Conservation (phyloP, 1,140 invertebrate genomes). For the Drosophila tropicalis region DNA sequence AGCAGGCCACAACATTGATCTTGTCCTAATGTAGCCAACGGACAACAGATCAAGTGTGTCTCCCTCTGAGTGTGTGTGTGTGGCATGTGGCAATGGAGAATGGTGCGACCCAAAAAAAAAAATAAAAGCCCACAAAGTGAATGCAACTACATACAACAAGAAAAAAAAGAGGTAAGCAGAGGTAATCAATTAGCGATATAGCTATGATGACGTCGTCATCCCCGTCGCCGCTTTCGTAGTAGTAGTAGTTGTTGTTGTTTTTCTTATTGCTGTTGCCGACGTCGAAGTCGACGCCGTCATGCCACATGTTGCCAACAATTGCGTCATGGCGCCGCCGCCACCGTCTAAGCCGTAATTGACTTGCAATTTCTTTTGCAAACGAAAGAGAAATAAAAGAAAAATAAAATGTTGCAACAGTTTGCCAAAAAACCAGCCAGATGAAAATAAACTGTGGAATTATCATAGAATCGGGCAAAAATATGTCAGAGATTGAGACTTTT, state of each 20-base stretch:
- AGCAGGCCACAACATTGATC: slow-evolving; percentile 66
- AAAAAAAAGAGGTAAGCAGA: slow-evolving; percentile 42
- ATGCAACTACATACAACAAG: slow-evolving; percentile 58
- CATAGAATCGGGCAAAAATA: neutral
- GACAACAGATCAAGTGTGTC: slow-evolving; percentile 13
- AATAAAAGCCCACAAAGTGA: slow-evolving; percentile 56
- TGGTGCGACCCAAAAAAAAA: slow-evolving; percentile 67
- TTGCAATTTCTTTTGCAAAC: slow-evolving; percentile 75
- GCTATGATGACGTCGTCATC: slow-evolving; percentile 50
- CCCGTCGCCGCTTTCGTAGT: slow-evolving; percentile 2
- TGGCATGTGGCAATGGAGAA: slow-evolving; percentile 63
- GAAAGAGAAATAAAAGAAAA: slow-evolving; percentile 8
- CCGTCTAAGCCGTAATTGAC: slow-evolving; percentile 74
- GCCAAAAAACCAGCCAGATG: slow-evolving; percentile 37
- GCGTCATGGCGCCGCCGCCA: slow-evolving; percentile 76
- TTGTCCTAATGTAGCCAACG: slow-evolving; percentile 61
- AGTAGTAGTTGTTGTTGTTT: slow-evolving; percentile 11
- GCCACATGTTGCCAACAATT: slow-evolving; percentile 69
- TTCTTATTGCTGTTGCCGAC: slow-evolving; percentile 17
- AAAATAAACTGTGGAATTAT: slow-evolving; percentile 35
- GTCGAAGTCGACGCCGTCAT: slow-evolving; percentile 28
- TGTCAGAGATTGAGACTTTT: neutral
- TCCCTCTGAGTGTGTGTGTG: slow-evolving; percentile 2
- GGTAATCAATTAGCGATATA: slow-evolving; percentile 77
- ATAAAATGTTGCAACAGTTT: slow-evolving; percentile 66